Conservation (phyloP, 2,113 vertebrate genomes). For the Ginglymostoma cirratum region DNA sequence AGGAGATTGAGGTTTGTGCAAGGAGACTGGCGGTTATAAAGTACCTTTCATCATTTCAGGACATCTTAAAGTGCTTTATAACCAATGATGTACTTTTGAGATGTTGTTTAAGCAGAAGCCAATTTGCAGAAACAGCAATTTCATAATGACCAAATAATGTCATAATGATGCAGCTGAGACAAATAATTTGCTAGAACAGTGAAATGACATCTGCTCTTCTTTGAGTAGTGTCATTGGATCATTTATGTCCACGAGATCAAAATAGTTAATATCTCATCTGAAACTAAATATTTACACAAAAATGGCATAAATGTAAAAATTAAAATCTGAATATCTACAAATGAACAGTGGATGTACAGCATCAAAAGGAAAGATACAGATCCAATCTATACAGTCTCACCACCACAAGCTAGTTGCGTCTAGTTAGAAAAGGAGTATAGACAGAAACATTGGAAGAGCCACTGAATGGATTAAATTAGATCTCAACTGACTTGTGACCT, state of each 20-base stretch:
- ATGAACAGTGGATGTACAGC: not conserved
- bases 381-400: not conserved
- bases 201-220: not conserved
- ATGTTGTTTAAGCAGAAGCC: not conserved
- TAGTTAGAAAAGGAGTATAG: not conserved
- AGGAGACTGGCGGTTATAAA: not conserved
- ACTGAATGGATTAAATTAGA: no score
- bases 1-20: not conserved
- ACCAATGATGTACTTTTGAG: not conserved
- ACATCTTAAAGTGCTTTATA: not conserved
- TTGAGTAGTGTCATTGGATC: not conserved
- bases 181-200: not conserved
- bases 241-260: not conserved
- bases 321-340: not conserved
- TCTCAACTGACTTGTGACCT: no score
- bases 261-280: not conserved
- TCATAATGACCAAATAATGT: not conserved
- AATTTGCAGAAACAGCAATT: not conserved
- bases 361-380: not conserved
- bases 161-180: not conserved
- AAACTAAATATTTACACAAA: not conserved
- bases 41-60: not conserved
- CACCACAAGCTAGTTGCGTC: not conserved
- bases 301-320: not conserved
- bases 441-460: no score